Base-by-base conservation (phyloP, 2,888 invertebrate genomes). In the Temnothorax rugatulus region DNA sequence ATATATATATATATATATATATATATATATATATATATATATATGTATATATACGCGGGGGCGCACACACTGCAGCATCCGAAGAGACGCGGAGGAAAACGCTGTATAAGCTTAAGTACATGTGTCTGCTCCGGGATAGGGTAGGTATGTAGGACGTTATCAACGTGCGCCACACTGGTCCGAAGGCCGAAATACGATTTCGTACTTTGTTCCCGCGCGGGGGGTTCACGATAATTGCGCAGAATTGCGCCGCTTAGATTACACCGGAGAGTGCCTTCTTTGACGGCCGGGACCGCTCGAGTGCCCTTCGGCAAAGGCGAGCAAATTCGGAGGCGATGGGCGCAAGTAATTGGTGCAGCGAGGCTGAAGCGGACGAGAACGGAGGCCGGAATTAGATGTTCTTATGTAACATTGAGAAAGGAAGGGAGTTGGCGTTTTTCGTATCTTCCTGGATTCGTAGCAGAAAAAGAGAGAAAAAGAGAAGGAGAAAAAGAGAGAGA, bases 131-230 rank as follows among this genome's bases (percentile, higher is more conserved):
- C 76, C 7, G 52, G 13, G 82, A 84, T 47, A 59, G 84, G 83
- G 83, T 50, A 59, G 84, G 84, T 82, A 85, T 68, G 82, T 86
- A 77, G 90, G 88, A 89, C 90, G 93, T 93, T 93, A 93, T 93
- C 93, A 87, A 87, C 84, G 84, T 83, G 86, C 79, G 90, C 90
- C 93, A 92, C 94, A 92, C 92, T 93, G 93, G 92, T 57, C 92
- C 92, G 90, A 93, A 92, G 92, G 92, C 87, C 91, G 91, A 93
- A 94, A 93, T 93, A 92, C 93, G 91, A 93, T 93, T 93, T 91
- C 88, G 89, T 89, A 91, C 91, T 92, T 93, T 93, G 93, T 93
- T 93, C 92, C 88, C 87, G 86, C 85, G 89, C 83, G 89, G 88
- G 84, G 85, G 84, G 85, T 81, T 41, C 75, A 82, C 85, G 92